Base-by-base conservation (phyloP, 2,113 vertebrate species). In the Terrapene triunguis region DNA sequence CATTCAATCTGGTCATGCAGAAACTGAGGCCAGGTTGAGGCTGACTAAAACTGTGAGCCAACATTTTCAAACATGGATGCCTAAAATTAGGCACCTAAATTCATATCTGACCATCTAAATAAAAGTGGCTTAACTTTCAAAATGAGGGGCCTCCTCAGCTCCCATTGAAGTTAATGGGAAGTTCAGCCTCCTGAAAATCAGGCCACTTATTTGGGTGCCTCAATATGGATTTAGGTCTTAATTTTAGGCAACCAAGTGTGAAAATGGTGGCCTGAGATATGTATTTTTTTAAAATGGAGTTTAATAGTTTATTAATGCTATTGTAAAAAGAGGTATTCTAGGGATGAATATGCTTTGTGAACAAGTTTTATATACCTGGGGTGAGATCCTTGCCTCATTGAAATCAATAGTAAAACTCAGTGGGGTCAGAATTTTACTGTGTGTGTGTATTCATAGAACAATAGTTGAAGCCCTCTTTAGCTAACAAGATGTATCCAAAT, bases 1-100 rank as follows among this genome's bases (percentile, higher is more conserved):
- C 29, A 48, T 76, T 87, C 80, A 88, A 48, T 53, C 72, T 69
- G 69, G 24, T 22, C 24, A 0, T 35, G 50, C 24, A 21, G 87
- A 54, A 0, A 0, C 29, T 17, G 2, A 8, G 25, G n/a, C n/a
- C 54, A 62, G 6, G 76, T 80, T 62, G 59, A 88, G 59, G 35
- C 69, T 62, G 93, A 10, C 55, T 53, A 21, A 47, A 85, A 88
- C 3, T 62, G 78, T 76, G 51, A 29, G n/a, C 54, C 81, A n/a
- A 6, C 10, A 54, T 96, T 97, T 90, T 62, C 10, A n/a, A 88
- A 1, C 59, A 2, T 21, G 53, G 62, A 62, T 55, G 91, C 69
- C 62, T 86, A 53, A 89, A 78, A 55, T 91, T 35, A 32, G 59
- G 44, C 89, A 0, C 69, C 80, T 89, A 82, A 89, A 21, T 25